These are phyloP conservation scores for Lepidocyrtoides sp. DNA, from an alignment of 2,888 invertebrate genomes.

Conservation along the genomic window DNA sequence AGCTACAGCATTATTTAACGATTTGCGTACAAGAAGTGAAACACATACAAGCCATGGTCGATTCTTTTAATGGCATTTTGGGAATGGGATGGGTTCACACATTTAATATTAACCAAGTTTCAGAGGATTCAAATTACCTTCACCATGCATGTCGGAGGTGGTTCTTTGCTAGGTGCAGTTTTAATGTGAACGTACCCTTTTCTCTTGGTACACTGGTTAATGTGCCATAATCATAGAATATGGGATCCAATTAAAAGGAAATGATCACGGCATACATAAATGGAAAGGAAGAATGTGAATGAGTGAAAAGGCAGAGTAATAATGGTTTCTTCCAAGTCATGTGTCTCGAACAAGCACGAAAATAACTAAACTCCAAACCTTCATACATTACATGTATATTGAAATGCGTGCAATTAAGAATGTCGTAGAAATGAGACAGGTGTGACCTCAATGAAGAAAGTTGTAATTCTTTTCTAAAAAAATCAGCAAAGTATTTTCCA, in stretches of 20 bases:
- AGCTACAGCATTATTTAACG: constrained; percentile 36
- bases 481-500: neutral
- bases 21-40: constrained; percentile 42
- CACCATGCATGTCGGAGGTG: no score
- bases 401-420: no score
- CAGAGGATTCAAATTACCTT: no score
- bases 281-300: neutral
- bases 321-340: neutral
- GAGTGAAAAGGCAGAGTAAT: constrained; percentile 12
- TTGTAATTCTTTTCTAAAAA: neutral
- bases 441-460: no score
- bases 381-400: no score
- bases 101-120: no score
- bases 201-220: neutral
- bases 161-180: no score
- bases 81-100: no score
- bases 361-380: no score
- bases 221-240: constrained; percentile 14
- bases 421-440: no score
- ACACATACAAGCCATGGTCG: neutral
- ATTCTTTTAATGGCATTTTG: neutral
- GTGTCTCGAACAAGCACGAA: no score
- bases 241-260: constrained; percentile 40
- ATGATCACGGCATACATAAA: constrained; percentile 20
- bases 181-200: neutral